Evolutionary conservation across 2,888 invertebrate genomes (phyloP), one percentile per base, ranked within the genome.

Genomic region (Melanotus villosus): DNA sequence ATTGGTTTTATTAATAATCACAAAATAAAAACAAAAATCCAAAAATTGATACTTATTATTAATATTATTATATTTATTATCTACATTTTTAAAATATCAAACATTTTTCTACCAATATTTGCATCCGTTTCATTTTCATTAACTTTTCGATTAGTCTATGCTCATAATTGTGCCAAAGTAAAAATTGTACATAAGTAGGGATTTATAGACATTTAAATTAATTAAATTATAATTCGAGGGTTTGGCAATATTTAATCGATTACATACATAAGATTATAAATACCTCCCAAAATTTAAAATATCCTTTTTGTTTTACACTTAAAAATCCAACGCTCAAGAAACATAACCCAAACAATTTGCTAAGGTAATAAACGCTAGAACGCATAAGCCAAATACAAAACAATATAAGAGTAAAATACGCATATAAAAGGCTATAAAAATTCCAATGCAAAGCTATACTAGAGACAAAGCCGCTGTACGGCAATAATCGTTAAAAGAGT

Each of bases 401-500:
- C 72, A 75, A 74, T 73, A 73, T 65, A 68, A 67, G 63, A 70
- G 72, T 72, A 69, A 75, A 75, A 72, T 73, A 60, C 73, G 71
- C 16, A 76, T 72, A 75, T 26, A 65, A 76, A 75, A 30, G 73
- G 66, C 70, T 62, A 78, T 77, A 78, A 77, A 78, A 78, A 77
- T 78, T 78, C 77, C 75, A 64, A 71, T 68, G 73, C 69, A 71
- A 71, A 73, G 73, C 60, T 58, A 68, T 70, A 75, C 70, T 73
- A 74, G 75, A 77, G 75, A 77, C 77, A 78, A 77, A 76, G 76
- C 75, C 75, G 76, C 72, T 75, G 73, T 75, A 65, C 72, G 69
- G 75, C 74, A 77, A 77, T 78, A 78, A 78, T 77, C 77, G 77
- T 78, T 78, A 78, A 77, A 75, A 73, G 70, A 71, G 70, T 70